Conservation (phyloP, 2,888 invertebrate genomes). For the Villa cingulata region DNA sequence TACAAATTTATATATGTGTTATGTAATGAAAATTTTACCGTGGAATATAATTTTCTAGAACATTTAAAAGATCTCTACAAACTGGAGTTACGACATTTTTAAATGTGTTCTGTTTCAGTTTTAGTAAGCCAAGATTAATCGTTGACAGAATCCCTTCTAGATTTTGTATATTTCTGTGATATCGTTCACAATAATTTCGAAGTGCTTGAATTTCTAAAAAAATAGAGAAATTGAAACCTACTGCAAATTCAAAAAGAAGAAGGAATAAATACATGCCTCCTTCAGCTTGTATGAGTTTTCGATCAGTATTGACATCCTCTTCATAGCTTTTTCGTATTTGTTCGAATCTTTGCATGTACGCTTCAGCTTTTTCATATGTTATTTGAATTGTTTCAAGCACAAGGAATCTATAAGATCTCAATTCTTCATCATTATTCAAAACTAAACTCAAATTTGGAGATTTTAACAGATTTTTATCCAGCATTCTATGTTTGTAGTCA, state of each 20-base stretch:
- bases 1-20: too few species aligned
- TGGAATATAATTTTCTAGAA: slow-evolving; percentile 50
- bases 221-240: too few species aligned
- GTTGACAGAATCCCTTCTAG: slow-evolving; percentile 51
- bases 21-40: slow-evolving; percentile 36
- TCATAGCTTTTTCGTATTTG: slow-evolving; percentile 51
- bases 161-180: slow-evolving; percentile 52
- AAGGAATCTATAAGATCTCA: slow-evolving; percentile 14
- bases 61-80: slow-evolving; percentile 52
- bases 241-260: neutral
- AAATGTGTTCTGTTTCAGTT: slow-evolving; percentile 54
- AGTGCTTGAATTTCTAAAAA: slow-evolving; percentile 45
- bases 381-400: slow-evolving; percentile 39
- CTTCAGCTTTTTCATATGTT: slow-evolving; percentile 48
- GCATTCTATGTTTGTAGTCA: too few species aligned
- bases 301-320: slow-evolving; percentile 53
- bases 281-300: slow-evolving; percentile 48
- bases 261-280: slow-evolving; percentile 30
- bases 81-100: slow-evolving; percentile 58
- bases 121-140: slow-evolving; percentile 59
- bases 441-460: slow-evolving; percentile 59
- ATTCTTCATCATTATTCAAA: slow-evolving; percentile 47
- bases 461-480: slow-evolving; percentile 24
- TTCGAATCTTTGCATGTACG: slow-evolving; percentile 52
- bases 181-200: slow-evolving; percentile 51